Evolutionary conservation across 2,797 vertebrate species (phyloP).

Genomic region (Argentina silus): DNA sequence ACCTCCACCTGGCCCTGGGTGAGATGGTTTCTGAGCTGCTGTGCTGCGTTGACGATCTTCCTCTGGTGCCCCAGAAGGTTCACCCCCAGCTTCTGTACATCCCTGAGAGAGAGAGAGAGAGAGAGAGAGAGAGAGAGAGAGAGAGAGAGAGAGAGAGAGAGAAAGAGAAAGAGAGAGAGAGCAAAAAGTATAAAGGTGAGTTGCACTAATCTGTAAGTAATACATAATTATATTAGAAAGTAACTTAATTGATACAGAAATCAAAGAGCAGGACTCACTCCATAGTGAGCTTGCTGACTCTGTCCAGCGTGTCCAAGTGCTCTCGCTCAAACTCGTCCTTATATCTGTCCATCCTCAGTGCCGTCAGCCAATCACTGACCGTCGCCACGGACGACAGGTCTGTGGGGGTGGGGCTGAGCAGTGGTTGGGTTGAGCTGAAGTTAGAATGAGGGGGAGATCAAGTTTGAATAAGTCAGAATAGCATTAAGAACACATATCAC

Average conservation of each 20-base stretch:
- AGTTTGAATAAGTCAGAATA: conserved; percentile 32
- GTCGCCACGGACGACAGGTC: conserved; percentile 78
- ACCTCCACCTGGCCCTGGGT: conserved; percentile 83
- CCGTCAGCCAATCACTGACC: conserved; percentile 91
- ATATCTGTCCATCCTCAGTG: conserved; percentile 93
- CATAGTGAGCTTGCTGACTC: conserved; percentile 82
- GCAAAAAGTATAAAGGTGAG: background rate
- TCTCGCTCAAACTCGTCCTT: conserved; percentile 91
- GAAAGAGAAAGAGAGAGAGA: background rate
- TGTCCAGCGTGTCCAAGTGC: conserved; percentile 89
- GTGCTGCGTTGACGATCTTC: conserved; percentile 92
- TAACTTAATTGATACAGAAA: background rate
- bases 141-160: conserved; percentile 46
- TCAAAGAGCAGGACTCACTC: conserved; percentile 71
- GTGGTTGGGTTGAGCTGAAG: conserved; percentile 78
- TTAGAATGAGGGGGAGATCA: background rate
- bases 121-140: background rate
- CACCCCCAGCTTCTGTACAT: conserved; percentile 92
- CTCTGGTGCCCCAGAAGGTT: conserved; percentile 94
- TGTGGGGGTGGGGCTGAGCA: conserved; percentile 81
- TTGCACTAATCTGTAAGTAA: too few relatives aligned
- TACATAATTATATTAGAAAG: background rate
- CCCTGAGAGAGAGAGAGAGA: conserved; percentile 74
- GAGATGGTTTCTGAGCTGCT: conserved; percentile 82
- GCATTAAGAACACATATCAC: background rate